phyloP scores from a whole-genome alignment of 1,140 invertebrate genomes.

The Zaprionus nigranus region DNA sequence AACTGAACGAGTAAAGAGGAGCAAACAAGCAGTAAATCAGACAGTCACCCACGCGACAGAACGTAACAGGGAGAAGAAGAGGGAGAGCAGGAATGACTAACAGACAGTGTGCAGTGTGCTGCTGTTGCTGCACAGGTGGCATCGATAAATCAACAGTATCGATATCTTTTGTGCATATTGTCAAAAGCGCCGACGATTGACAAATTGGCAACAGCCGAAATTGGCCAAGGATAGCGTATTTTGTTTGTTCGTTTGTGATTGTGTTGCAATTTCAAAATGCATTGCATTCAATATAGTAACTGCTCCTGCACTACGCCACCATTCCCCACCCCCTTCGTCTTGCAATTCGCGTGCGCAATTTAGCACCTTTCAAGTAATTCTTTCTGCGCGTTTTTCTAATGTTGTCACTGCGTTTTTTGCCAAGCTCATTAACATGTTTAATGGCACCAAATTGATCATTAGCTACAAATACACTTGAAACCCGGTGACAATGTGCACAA shows the following conservation, averaged over 20 bases:
- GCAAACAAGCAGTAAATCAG: slow-evolving; percentile 26
- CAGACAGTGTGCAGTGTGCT: not conserved
- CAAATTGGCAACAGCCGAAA: slow-evolving; percentile 44
- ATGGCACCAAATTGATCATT: slow-evolving; percentile 50
- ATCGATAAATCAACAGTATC: slow-evolving; percentile 52
- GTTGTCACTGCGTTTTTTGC: slow-evolving; percentile 20
- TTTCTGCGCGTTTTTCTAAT: slow-evolving; percentile 9
- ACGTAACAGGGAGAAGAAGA: not conserved
- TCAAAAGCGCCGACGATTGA: slow-evolving; percentile 51
- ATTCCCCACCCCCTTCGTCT: not conserved
- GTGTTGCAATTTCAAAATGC: slow-evolving; percentile 1
- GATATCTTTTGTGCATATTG: slow-evolving; percentile 47
- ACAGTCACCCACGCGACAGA: not conserved
- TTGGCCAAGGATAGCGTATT: slow-evolving; percentile 49
- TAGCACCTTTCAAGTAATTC: slow-evolving; percentile 25
- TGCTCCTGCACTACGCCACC: not conserved
- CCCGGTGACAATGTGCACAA: slow-evolving; percentile 45
- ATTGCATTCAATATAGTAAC: not conserved
- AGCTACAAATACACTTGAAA: slow-evolving; percentile 39
- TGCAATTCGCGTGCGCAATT: not conserved
- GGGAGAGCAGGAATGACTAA: slow-evolving; percentile 10
- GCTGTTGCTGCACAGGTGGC: slow-evolving; percentile 36
- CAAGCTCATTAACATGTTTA: slow-evolving; percentile 37
- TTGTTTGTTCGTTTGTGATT: slow-evolving; percentile 12
- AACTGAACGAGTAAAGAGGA: slow-evolving; percentile 29